Conservation (phyloP, 2,888 invertebrate species). For the Hirtodrosophila confusa region DNA sequence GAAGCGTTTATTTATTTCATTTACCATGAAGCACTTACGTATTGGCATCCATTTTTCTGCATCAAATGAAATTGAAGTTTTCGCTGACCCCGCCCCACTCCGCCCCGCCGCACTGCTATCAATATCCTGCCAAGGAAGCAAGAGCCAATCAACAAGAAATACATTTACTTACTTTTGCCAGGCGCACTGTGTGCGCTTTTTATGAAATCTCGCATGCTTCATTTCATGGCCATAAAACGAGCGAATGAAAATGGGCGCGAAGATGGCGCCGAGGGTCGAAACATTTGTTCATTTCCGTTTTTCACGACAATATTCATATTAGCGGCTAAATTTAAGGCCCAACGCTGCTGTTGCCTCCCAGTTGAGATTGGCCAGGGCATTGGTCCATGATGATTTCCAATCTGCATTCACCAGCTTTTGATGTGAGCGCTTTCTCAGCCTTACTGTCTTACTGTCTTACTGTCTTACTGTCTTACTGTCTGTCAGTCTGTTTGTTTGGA, state of each 20-base stretch:
- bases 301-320: conserved; percentile 77
- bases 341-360: conserved; percentile 22
- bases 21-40: conserved; percentile 76
- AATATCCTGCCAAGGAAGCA: conserved; percentile 59
- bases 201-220: conserved; percentile 74
- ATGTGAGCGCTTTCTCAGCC: conserved; percentile 28
- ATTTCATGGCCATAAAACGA: conserved; percentile 58
- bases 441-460: conserved; percentile 4
- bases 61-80: conserved; percentile 75
- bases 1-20: conserved; percentile 76
- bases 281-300: conserved; percentile 74
- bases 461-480: neutral
- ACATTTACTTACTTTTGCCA: conserved; percentile 63
- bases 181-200: conserved; percentile 49
- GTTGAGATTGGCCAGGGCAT: conserved; percentile 52
- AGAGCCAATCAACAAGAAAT: conserved; percentile 74
- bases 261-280: conserved; percentile 20
- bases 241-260: conserved; percentile 15
- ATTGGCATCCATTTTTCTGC: conserved; percentile 77
- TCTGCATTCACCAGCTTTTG: conserved; percentile 56
- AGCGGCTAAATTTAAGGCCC: conserved; percentile 68
- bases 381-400: conserved; percentile 64
- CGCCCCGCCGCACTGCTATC: conserved; percentile 27
- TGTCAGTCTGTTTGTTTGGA: conserved; percentile 35
- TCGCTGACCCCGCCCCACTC: conserved; percentile 25